These are phyloP conservation scores for Hydriomena furcata DNA, from an alignment of 2,888 invertebrate genomes.

Conservation along the genomic window DNA sequence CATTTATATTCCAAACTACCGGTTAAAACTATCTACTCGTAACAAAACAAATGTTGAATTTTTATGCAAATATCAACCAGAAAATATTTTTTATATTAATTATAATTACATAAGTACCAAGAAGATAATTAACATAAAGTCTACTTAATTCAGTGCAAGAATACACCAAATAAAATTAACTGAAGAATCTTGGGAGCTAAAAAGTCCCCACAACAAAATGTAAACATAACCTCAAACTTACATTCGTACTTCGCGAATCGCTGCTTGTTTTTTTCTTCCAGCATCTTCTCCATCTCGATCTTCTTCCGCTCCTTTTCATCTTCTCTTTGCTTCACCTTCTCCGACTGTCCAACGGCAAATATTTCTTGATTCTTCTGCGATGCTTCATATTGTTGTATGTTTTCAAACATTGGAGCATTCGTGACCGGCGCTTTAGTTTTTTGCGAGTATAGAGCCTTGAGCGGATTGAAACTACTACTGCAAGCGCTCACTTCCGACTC, in stretches of 20 bases:
- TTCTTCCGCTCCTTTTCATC: slow-evolving; percentile 56
- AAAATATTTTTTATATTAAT: too few relatives aligned
- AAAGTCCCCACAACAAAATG: slow-evolving; percentile 1
- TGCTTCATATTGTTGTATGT: slow-evolving; percentile 84
- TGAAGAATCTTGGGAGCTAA: too few relatives aligned
- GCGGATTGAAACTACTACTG: slow-evolving; percentile 85
- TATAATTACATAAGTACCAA: too few relatives aligned
- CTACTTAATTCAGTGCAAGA: too few relatives aligned
- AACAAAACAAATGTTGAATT: too few relatives aligned
- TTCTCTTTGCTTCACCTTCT: slow-evolving; percentile 58
- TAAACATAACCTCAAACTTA: slow-evolving; percentile 69
- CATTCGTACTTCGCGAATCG: slow-evolving; percentile 70
- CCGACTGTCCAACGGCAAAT: slow-evolving; percentile 56
- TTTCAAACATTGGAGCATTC: slow-evolving; percentile 86
- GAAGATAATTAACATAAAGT: too few relatives aligned
- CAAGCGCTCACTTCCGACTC: slow-evolving; percentile 70
- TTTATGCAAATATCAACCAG: too few relatives aligned
- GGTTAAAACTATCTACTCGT: too few relatives aligned
- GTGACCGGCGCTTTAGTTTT: slow-evolving; percentile 80
- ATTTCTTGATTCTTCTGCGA: slow-evolving; percentile 46
- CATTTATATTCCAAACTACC: too few relatives aligned
- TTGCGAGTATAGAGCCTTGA: slow-evolving; percentile 86
- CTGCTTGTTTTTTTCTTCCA: slow-evolving; percentile 66
- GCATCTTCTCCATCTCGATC: slow-evolving; percentile 46
- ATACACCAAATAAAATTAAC: too few relatives aligned